Evolutionary conservation across 2,888 invertebrate genomes (phyloP).

Genomic region (Ferdinandea cuprea): DNA sequence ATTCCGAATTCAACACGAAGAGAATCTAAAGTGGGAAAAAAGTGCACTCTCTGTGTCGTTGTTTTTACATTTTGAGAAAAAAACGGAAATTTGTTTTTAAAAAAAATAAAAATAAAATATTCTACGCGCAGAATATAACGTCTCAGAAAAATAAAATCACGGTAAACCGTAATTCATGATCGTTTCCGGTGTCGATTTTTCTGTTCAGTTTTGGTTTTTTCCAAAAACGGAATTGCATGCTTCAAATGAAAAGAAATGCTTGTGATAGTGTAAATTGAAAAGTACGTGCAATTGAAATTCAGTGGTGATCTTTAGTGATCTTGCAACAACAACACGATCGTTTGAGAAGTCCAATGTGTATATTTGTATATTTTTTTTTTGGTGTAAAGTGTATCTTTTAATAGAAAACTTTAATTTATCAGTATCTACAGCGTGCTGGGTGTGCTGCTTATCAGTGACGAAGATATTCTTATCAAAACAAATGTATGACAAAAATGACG

Average conservation of each 20-base stretch:
- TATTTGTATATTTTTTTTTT: no score
- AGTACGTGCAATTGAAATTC: conserved; percentile 37
- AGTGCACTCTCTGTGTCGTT: conserved; percentile 46
- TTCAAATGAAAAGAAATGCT: conserved; percentile 17
- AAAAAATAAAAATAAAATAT: conserved; percentile 8
- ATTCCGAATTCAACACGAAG: conserved; percentile 52
- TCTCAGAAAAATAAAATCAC: conserved; percentile 40
- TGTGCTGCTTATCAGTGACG: conserved; percentile 61
- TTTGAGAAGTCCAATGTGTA: conserved; percentile 60
- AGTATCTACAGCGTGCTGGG: conserved; percentile 3
- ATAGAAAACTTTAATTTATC: conserved; percentile 25
- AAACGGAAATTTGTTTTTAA: conserved; percentile 30
- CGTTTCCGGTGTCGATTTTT: conserved; percentile 69
- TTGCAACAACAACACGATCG: conserved; percentile 12
- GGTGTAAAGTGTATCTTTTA: neutral
- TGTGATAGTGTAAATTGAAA: conserved; percentile 69
- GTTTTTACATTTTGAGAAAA: conserved; percentile 14
- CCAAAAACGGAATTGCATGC: neutral
- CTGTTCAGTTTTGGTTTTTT: conserved; percentile 35
- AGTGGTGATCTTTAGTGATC: conserved; percentile 23
- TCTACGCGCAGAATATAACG: conserved; percentile 47
- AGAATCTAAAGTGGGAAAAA: conserved; percentile 20
- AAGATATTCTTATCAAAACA: conserved; percentile 41
- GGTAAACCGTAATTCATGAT: conserved; percentile 62
- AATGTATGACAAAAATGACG: conserved; percentile 25